Conservation (phyloP, 2,888 invertebrate genomes). For the Agrilus mali region DNA sequence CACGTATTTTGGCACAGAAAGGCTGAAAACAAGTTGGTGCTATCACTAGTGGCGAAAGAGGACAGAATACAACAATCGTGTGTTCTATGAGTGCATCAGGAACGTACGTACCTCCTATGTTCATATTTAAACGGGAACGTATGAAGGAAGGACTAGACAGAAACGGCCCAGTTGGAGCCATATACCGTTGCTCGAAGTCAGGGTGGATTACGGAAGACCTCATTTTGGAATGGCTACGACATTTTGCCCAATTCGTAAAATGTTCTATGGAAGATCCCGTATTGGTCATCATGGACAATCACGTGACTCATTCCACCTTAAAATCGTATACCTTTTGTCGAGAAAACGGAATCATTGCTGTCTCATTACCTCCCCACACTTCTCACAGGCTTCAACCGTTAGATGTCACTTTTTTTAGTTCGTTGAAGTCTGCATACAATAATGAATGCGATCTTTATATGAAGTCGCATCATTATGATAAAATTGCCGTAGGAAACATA, state of each 20-base stretch:
- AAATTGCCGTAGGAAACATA: no score
- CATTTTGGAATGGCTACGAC: slow-evolving; percentile 12
- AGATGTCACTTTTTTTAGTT: no score
- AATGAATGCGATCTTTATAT: no score
- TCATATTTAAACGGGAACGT: slow-evolving; percentile 11
- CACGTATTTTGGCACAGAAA: slow-evolving; percentile 9
- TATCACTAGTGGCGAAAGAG: slow-evolving; percentile 10
- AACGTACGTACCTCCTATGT: slow-evolving; percentile 10
- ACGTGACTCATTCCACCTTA: slow-evolving; percentile 9
- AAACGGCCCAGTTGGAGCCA: slow-evolving; percentile 9
- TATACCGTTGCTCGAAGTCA: slow-evolving; percentile 10
- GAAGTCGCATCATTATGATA: no score
- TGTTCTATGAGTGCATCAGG: slow-evolving; percentile 11
- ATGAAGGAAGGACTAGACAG: slow-evolving; percentile 2
- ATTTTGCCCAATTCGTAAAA: slow-evolving; percentile 7
- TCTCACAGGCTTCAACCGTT: no score
- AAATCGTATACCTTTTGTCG: slow-evolving; percentile 9
- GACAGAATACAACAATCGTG: slow-evolving; percentile 10
- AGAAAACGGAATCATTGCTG: slow-evolving; percentile 6
- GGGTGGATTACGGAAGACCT: slow-evolving; percentile 14
- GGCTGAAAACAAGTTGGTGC: slow-evolving; percentile 12
- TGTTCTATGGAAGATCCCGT: background rate
- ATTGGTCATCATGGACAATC: slow-evolving; percentile 10
- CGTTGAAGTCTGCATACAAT: no score
- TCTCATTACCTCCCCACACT: no score